Conservation (phyloP, 2,888 invertebrate genomes). For the Apoda limacodes region DNA sequence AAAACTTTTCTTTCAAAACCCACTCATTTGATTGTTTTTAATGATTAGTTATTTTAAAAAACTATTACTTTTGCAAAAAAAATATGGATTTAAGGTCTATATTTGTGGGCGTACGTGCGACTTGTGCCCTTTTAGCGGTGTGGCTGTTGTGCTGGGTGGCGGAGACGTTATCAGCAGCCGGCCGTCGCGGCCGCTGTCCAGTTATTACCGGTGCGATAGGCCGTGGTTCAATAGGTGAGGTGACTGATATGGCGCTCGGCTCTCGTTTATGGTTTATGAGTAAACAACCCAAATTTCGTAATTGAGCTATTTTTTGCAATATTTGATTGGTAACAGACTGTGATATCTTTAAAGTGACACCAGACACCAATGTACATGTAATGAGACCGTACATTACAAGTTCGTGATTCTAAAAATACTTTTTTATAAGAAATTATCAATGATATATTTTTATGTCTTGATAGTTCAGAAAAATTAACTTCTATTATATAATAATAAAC, state of each 20-base stretch:
- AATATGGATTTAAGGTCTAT: conserved; percentile 1
- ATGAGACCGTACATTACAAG: too few relatives aligned
- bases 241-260: conserved; percentile 59
- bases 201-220: conserved; percentile 68
- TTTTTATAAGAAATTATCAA: too few relatives aligned
- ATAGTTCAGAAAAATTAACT: too few relatives aligned
- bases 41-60: conserved; percentile 3
- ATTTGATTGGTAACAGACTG: too few relatives aligned
- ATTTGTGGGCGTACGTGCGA: conserved; percentile 17
- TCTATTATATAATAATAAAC: too few relatives aligned
- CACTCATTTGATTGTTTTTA: conserved; percentile 16
- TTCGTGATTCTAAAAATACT: too few relatives aligned
- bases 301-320: too few relatives aligned
- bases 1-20: conserved; percentile 18
- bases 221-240: conserved; percentile 74
- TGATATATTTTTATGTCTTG: too few relatives aligned
- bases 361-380: too few relatives aligned
- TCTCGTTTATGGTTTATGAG: too few relatives aligned
- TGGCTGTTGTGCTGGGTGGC: conserved; percentile 28
- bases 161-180: conserved; percentile 56
- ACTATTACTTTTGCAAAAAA: conserved; percentile 3
- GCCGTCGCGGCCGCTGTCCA: conserved; percentile 60
- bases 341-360: too few relatives aligned
- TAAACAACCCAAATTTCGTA: too few relatives aligned
- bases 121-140: conserved; percentile 17